Base-by-base conservation (phyloP, 1,140 invertebrate species). In the Trypoxylus dichotomus region DNA sequence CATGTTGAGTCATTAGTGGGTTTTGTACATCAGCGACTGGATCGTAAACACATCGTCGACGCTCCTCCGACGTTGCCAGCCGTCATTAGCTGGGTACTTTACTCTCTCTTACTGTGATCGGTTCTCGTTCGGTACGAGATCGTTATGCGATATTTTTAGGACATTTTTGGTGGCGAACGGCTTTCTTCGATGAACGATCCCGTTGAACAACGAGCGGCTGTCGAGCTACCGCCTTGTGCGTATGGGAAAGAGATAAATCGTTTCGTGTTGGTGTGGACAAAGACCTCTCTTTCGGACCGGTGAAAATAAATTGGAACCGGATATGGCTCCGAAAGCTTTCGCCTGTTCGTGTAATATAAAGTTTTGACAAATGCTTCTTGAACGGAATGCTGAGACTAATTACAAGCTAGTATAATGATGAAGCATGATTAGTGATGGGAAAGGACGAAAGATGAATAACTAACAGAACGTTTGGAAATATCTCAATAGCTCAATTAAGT, bases 11-110 rank as follows among this genome's bases (percentile, higher is more conserved):
- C 81, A 82, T 82, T 82, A 82, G 81, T 77, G 73, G 78, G 79
- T 75, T 82, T 60, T 82, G 81, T 82, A 82, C 81, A 82, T 82
- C 81, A 82, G 75, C 81, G 80, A 74, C 79, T 77, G 80, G 78
- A 81, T 82, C 81, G 79, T 82, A 82, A 82, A 82, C 81, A 82
- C 81, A 76, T 82, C 81, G 79, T 79, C 81, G 76, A 78, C 79
- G 77, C 76, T 79, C 47, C 76, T 79, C 47, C 47, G 47, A 54
- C 47, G 47, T 54, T 54, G 47, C 47, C 47, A 54, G 47, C 47
- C 47, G 19, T 54, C 47, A 54, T 54, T 54, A 54, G 47, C 13
- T 19, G 47, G 47, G 47, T 54, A 54, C 47, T 54, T 54, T 54
- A 54, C 47, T 54, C 47, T 19, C 47, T 47, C 43, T 54, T 37